Percentiles rank a stretch among this genome's conserved stretches.
phyloP scores from a whole-genome alignment of 2,797 vertebrate genomes.

The Enteromius paludinosus region DNA sequence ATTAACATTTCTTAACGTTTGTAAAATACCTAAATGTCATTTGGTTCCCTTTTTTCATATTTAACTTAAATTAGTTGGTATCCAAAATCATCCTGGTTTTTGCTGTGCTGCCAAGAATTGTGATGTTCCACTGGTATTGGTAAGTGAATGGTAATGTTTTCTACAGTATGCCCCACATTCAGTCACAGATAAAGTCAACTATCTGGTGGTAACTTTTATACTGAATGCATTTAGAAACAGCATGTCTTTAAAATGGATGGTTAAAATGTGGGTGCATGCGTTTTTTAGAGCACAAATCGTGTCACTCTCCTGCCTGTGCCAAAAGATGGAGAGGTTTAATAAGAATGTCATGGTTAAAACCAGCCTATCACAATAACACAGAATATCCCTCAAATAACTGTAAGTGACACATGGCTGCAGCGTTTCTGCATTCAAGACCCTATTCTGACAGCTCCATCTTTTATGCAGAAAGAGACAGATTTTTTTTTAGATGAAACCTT shows the following conservation, averaged over 20 bases:
- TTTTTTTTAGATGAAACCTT: slow-evolving; percentile 1
- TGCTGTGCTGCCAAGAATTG: background rate
- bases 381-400: slow-evolving; percentile 6
- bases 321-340: background rate
- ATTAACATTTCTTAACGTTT: too few species aligned
- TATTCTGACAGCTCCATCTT: slow-evolving; percentile 34
- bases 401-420: background rate
- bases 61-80: background rate
- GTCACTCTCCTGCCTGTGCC: background rate
- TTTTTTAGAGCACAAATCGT: background rate
- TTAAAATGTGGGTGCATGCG: too few species aligned
- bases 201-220: background rate
- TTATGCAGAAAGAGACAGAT: slow-evolving; percentile 8
- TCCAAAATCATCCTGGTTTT: background rate
- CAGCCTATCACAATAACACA: background rate
- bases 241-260: too few species aligned
- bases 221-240: background rate
- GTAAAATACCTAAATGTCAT: background rate
- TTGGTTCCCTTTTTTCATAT: background rate
- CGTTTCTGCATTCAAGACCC: background rate
- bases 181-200: background rate
- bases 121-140: background rate
- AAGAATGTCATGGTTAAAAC: background rate
- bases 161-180: background rate
- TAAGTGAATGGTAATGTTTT: background rate